Evolutionary conservation across 2,797 vertebrate genomes (phyloP).

Genomic region (Nannoperca australis): DNA sequence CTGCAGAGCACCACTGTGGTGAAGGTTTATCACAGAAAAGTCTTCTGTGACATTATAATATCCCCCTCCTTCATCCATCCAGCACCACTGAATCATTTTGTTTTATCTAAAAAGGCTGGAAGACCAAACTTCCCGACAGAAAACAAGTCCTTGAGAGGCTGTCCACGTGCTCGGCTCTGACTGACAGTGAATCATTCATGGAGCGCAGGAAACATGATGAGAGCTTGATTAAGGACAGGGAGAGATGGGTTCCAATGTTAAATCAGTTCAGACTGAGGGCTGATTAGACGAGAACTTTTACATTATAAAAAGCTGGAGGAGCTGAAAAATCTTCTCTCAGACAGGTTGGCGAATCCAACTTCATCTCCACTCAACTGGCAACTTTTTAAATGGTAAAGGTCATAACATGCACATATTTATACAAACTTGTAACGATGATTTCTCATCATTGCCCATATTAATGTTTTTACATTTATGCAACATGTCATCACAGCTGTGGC

Average conservation of each 20-base stretch:
- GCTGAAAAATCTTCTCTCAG: constrained; percentile 22
- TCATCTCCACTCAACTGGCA: not conserved
- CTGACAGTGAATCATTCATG: constrained; percentile 79
- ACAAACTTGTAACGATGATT: constrained; percentile 22
- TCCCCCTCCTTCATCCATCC: constrained; percentile 9
- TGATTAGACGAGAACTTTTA: constrained; percentile 68
- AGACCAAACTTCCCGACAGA: constrained; percentile 57
- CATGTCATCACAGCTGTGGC: constrained; percentile 38
- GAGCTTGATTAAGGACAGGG: constrained; percentile 75
- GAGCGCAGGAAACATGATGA: constrained; percentile 74
- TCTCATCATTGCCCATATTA: constrained; percentile 12
- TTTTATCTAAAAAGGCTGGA: constrained; percentile 54
- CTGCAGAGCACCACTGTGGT: constrained; percentile 9
- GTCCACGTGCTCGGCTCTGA: constrained; percentile 61
- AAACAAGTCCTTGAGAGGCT: constrained; percentile 72
- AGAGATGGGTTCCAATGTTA: constrained; percentile 59
- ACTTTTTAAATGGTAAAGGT: constrained; percentile 31
- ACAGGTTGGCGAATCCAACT: not conserved
- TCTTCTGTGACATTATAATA: constrained; percentile 46
- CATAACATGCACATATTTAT: constrained; percentile 14
- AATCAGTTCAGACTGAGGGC: constrained; percentile 65
- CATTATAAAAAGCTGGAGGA: constrained; percentile 27
- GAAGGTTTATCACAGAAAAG: constrained; percentile 39
- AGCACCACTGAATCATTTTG: constrained; percentile 36
- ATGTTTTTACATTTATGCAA: constrained; percentile 25